These are phyloP conservation scores for Otolemur crassicaudatus DNA, from an alignment of 2,797 vertebrate species.

Conservation along the genomic window DNA sequence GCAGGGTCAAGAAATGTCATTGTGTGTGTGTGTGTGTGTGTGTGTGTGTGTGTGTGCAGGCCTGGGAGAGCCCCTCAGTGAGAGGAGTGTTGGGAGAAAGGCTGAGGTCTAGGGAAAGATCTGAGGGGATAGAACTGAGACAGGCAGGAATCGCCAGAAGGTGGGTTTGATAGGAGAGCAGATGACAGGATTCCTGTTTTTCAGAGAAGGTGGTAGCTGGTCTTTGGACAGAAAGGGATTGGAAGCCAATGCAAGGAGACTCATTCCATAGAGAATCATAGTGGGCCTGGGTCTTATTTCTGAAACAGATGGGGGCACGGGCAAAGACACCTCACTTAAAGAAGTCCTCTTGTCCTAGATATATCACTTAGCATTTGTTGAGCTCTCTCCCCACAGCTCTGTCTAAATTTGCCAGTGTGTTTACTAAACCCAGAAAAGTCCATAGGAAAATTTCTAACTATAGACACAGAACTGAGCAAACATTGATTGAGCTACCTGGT, in stretches of 20 bases:
- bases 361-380: background rate
- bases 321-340: background rate
- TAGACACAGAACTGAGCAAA: slow-evolving; percentile 6
- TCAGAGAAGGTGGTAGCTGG: background rate
- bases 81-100: background rate
- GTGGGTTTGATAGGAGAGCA: background rate
- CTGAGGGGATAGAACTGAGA: background rate
- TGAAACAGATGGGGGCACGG: background rate
- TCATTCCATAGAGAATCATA: background rate
- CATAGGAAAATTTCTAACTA: background rate
- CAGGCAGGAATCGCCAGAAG: background rate
- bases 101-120: background rate
- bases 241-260: background rate
- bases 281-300: background rate
- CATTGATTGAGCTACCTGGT: background rate
- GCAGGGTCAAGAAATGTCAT: background rate
- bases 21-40: background rate
- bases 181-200: background rate
- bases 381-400: background rate
- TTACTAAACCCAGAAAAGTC: background rate
- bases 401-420: background rate
- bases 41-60: background rate
- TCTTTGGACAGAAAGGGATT: background rate
- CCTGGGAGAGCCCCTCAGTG: background rate
- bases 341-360: background rate